Evolutionary conservation across 2,888 invertebrate genomes (phyloP).

Genomic region (Drosophila ezoana): DNA sequence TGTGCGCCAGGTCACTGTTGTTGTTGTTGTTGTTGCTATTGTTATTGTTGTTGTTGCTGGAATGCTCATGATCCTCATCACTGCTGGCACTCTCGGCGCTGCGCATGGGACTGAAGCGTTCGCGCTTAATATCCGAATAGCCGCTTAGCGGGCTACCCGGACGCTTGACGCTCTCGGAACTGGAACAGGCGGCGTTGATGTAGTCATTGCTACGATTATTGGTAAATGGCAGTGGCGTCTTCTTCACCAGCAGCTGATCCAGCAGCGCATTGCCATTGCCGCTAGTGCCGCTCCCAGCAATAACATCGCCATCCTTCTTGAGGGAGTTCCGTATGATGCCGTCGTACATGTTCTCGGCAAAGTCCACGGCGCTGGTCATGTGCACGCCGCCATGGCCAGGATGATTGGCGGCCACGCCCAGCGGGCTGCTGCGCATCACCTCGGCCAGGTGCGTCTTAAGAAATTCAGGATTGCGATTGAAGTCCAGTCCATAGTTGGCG

Average conservation of each 20-base stretch:
- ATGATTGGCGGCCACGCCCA: conserved; percentile 65
- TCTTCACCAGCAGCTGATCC: conserved; percentile 88
- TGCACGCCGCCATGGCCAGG: conserved; percentile 64
- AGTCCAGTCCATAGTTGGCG: conserved; percentile 85
- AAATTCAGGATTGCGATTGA: conserved; percentile 87
- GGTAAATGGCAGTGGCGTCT: conserved; percentile 84
- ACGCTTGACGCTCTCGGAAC: conserved; percentile 72
- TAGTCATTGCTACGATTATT: conserved; percentile 80
- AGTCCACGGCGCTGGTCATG: conserved; percentile 86
- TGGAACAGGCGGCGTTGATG: conserved; percentile 52
- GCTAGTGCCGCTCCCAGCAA: background rate
- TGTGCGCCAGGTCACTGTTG: conserved; percentile 56
- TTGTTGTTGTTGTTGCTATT: conserved; percentile 65
- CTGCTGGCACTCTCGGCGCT: conserved; percentile 63
- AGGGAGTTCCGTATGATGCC: conserved; percentile 93
- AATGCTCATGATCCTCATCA: conserved; percentile 66
- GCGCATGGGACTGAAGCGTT: conserved; percentile 84
- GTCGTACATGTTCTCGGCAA: conserved; percentile 89
- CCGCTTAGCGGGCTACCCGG: conserved; percentile 82
- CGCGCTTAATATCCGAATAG: conserved; percentile 87
- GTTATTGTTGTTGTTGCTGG: conserved; percentile 59
- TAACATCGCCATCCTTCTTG: conserved; percentile 83
- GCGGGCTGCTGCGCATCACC: conserved; percentile 69
- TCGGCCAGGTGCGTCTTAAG: conserved; percentile 93
- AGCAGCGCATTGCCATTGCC: conserved; percentile 86